Base-by-base conservation (phyloP, 2,888 invertebrate species). In the Polylopha cassiicola region DNA sequence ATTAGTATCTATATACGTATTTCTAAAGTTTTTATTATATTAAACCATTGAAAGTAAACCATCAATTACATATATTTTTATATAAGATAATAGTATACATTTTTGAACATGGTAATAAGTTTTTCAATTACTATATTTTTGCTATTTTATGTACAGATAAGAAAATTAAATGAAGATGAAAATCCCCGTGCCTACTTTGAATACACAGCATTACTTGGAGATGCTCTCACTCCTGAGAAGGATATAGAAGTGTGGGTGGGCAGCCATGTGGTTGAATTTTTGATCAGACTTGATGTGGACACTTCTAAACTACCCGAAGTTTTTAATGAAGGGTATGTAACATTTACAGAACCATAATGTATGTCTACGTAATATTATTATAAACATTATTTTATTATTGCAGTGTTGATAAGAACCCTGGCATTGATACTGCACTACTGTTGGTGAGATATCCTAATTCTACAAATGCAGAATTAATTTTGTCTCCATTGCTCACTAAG, bases 181-280 rank as follows among this genome's bases (percentile, higher is more conserved):
- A 79, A 77, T 67, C 81, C 87, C 0, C 68, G 89, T 42, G 82
- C 91, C 1, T 81, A 86, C 45, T 84, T 88, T 65, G 91, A 92
- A 60, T 91, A 91, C 58, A 81, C 82, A 48, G 87, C 87, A n/a
- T 71, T 92, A 24, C 66, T 90, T 5, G 80, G 87, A 9, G 80
- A 87, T 53, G 73, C 85, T 9, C 66, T 86, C 21, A 80, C 88
- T 28, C 69, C 79, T 27, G 79, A 87, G 44, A 79, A 88, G 41
- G 89, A 92, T 60, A 78, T 92, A 32, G 92, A 93, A 75, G 87
- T 92, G 15, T 86, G 86, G 65, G 87, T 91, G 3, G 85, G 88
- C n/a, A 74, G 75, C 44, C 88, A 89, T 50, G 69, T 81, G 15
- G 88, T 89, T 0, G 88, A 88, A 60, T 91, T 93, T 61, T 61